These are phyloP conservation scores for Leucoptera coffeella DNA, from an alignment of 2,888 invertebrate species.

Conservation along the genomic window DNA sequence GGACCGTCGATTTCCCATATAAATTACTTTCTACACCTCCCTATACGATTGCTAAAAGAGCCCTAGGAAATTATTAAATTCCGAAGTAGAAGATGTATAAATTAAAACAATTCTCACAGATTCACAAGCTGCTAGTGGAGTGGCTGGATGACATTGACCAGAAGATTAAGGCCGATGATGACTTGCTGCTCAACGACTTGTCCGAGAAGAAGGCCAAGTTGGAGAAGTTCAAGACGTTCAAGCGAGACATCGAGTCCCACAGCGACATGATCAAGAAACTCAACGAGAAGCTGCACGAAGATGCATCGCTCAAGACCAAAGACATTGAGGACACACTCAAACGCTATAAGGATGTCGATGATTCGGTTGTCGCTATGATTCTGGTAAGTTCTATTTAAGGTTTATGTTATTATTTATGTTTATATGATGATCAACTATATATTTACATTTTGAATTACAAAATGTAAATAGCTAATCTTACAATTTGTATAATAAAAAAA, in stretches of 20 bases:
- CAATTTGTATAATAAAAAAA: too few species aligned
- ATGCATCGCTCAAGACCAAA: slow-evolving; percentile 58
- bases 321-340: slow-evolving; percentile 66
- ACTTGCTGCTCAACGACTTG: slow-evolving; percentile 72
- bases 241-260: slow-evolving; percentile 76
- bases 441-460: too few species aligned
- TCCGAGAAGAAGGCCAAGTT: slow-evolving; percentile 86
- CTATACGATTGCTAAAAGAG: too few species aligned
- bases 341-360: slow-evolving; percentile 65
- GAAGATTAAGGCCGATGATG: slow-evolving; percentile 70
- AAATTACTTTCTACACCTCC: too few species aligned
- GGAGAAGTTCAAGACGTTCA: slow-evolving; percentile 80
- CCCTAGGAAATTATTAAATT: too few species aligned
- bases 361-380: slow-evolving; percentile 60
- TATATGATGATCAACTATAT: neutral
- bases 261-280: slow-evolving; percentile 72
- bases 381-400: slow-evolving; percentile 52
- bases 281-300: slow-evolving; percentile 66
- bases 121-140: slow-evolving; percentile 71
- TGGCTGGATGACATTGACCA: slow-evolving; percentile 88
- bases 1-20: too few species aligned
- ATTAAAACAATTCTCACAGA: slow-evolving; percentile 21
- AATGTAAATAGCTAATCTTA: too few species aligned
- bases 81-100: too few species aligned
- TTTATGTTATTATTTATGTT: too few species aligned